Base-by-base conservation (phyloP, 2,797 vertebrate species). In the Onychomys torridus region DNA sequence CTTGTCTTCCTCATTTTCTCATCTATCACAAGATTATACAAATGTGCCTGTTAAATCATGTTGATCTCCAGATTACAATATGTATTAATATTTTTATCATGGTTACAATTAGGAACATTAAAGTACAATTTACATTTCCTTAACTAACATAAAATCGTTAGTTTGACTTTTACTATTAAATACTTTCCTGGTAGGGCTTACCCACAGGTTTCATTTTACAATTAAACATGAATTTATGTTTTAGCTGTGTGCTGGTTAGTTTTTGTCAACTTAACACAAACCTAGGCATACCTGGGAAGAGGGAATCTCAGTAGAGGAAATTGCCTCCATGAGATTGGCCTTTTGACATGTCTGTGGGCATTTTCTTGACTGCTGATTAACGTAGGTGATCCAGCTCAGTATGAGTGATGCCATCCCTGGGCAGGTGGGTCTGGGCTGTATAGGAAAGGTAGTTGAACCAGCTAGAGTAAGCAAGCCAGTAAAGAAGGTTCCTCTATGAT, bases 51-150 rank as follows among this genome's bases (percentile, higher is more conserved):
- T 81, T 82, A 93, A 91, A 94, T 12, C 6, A 78, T 65, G 52
- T 75, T 32, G 6, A 75, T 81, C 82, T 94, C 16, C 84, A 40
- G 12, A 83, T 91, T 91, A 96, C 7, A 95, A 6, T 3, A 16
- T 77, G 2, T 49, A 52, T 89, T 93, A 73, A 25, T 59, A 37
- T 85, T 94, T 96, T 94, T 91, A 34, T 93, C 37, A 76, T 85
- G 17, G 32, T n/a, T 81, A 91, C 89, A 86, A 73, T 90, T 93
- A 79, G 85, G 87, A 84, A 89, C 32, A 32, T 89, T 63, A n/a
- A 71, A 65, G 21, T 82, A 17, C 5, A 52, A 65, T 49, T 89
- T 57, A 49, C 40, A 57, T 40, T 61, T 77, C 78, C 25, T 16
- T 34, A 84, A 40, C 16, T 84, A 75, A 79, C 17, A 27, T 90